Base-by-base conservation (phyloP, 30 jellyfish, hydroid and myxozoan genomes). In the Hydractinia symbiolongicarpus region DNA sequence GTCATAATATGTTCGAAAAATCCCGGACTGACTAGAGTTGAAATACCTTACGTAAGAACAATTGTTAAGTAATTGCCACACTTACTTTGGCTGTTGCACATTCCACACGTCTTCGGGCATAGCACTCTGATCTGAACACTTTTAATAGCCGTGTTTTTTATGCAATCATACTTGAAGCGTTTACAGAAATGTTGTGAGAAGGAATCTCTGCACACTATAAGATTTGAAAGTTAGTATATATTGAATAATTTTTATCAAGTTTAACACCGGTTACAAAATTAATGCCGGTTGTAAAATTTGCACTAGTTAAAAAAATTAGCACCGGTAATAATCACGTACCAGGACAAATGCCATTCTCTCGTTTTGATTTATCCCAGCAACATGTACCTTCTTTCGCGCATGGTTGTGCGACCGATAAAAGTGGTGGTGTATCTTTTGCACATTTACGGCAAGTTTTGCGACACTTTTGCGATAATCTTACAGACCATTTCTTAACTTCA, bases 81-180 rank as follows among this genome's bases (percentile, higher is more conserved):
- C 44, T 30, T 30, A 30, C 44, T 30, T 80, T 66, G 76, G 61
- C 92, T 19, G 49, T 83, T 67, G 86, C 96, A 89, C 16, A 89
- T 72, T 21, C 91, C 96, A 76, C 96, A 89, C 30, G 96, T 79
- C 66, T 72, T 62, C 4, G 96, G 95, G 58, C 96, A 89, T 53
- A 89, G 67, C 8, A 72, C 40, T 9, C 88, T 71, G 73, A 84
- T 84, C 81, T 89, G 96, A 8, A 84, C 89, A 40, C 92, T 73
- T 50, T 78, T 89, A 72, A 89, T 7, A 67, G 86, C 80, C 1
- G 13, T 55, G 80, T 50, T 71, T 71, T 64, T 64, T 51, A 51
- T n/a, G 16, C 74, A 64, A 51, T 64, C 74, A n/a, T 64, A 51
- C 16, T 64, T 64, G 74, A 64, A 64, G 19, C 74, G 74, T 9